phyloP scores from a whole-genome alignment of 1,140 invertebrate species.

The Aradophagus sp. region DNA sequence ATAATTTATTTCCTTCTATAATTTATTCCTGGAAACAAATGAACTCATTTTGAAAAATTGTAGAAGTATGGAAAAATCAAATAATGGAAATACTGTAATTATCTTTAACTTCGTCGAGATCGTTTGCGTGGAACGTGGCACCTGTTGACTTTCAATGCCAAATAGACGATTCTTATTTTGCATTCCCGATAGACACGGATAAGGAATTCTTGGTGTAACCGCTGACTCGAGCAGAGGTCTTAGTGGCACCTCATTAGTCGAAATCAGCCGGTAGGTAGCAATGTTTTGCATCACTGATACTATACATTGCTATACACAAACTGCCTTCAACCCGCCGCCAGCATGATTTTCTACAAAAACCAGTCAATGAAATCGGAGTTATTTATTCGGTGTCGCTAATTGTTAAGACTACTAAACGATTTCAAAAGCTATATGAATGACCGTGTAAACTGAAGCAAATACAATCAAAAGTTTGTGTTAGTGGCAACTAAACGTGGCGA shows the following conservation, averaged over 20 bases:
- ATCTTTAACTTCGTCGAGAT: too few species aligned
- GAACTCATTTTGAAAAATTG: too few species aligned
- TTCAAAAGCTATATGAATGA: too few species aligned
- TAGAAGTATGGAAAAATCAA: too few species aligned
- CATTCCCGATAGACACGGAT: slow-evolving; percentile 41
- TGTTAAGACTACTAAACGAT: too few species aligned
- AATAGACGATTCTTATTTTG: slow-evolving; percentile 40
- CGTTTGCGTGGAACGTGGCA: too few species aligned
- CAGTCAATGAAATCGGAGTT: slow-evolving; percentile 13
- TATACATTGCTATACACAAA: slow-evolving; percentile 29
- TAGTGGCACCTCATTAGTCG: slow-evolving; percentile 53
- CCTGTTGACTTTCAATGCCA: slow-evolving; percentile 45
- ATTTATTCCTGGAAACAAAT: too few species aligned
- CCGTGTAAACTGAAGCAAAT: too few species aligned
- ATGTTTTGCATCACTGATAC: slow-evolving; percentile 51
- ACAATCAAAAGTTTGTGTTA: too few species aligned
- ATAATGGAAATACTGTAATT: too few species aligned
- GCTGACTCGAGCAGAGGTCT: slow-evolving; percentile 41
- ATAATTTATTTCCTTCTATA: too few species aligned
- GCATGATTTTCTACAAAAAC: slow-evolving; percentile 16
- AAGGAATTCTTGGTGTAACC: slow-evolving; percentile 28
- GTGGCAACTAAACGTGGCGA: too few species aligned
- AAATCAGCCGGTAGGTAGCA: slow-evolving; percentile 50
- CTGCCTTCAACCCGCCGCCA: slow-evolving; percentile 9
- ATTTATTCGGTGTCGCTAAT: not conserved